Evolutionary conservation across 2,797 vertebrate genomes (phyloP).

Genomic region (Nyctalus aviator): DNA sequence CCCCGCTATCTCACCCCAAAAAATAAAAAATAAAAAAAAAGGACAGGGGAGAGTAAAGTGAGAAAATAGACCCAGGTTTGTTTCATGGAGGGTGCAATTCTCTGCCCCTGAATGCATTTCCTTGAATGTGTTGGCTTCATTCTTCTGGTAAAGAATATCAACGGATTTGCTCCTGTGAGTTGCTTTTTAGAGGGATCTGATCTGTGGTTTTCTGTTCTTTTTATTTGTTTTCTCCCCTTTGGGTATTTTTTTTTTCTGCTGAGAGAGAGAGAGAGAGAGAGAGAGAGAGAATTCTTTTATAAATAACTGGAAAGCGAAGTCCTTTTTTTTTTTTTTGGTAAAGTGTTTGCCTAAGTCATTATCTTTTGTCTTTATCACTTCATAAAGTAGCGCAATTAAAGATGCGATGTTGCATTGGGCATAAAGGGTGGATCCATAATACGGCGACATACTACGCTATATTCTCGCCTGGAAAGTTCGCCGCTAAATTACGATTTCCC

Average conservation of each 20-base stretch:
- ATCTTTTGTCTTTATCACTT: slow-evolving; percentile 85
- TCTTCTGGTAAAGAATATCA: slow-evolving; percentile 75
- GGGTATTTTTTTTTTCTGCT: slow-evolving; percentile 7
- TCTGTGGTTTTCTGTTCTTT: slow-evolving; percentile 75
- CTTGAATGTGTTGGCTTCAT: slow-evolving; percentile 72
- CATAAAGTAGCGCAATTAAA: slow-evolving; percentile 84
- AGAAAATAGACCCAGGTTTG: slow-evolving; percentile 76
- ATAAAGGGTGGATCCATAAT: slow-evolving; percentile 70
- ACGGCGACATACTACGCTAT: slow-evolving; percentile 41
- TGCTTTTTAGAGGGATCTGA: slow-evolving; percentile 72
- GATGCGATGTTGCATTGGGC: slow-evolving; percentile 68
- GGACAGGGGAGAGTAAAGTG: slow-evolving; percentile 55
- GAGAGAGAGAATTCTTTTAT: slow-evolving; percentile 52
- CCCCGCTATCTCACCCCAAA: too few relatives aligned
- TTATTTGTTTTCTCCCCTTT: slow-evolving; percentile 67
- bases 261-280: neutral
- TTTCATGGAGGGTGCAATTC: slow-evolving; percentile 76
- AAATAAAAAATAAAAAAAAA: neutral
- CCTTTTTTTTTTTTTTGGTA: neutral
- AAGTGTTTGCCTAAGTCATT: slow-evolving; percentile 71
- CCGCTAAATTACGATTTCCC: slow-evolving; percentile 85
- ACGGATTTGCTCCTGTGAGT: slow-evolving; percentile 76
- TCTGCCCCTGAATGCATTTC: slow-evolving; percentile 76
- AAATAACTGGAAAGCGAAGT: slow-evolving; percentile 54
- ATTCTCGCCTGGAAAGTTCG: slow-evolving; percentile 82